These are phyloP conservation scores for Andrena cerasifolii DNA, from an alignment of 1,140 invertebrate genomes.

Conservation along the genomic window DNA sequence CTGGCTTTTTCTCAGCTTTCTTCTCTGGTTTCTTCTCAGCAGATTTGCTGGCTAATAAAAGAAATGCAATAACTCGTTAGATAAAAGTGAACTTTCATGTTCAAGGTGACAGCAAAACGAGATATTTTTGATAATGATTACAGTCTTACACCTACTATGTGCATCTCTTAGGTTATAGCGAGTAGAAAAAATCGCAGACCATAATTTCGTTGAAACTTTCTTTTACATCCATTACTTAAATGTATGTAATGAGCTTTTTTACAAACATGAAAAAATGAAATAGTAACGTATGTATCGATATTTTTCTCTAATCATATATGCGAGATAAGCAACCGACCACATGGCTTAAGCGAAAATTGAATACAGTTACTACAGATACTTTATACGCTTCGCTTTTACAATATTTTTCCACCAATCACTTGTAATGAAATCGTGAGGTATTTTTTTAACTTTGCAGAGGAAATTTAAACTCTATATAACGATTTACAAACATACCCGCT, in stretches of 20 bases:
- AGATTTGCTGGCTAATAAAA: constrained; percentile 79
- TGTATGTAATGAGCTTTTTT: neutral
- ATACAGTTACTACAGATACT: neutral
- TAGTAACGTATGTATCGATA: neutral
- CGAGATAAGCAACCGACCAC: constrained; percentile 15
- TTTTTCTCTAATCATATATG: neutral
- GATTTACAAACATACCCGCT: constrained; percentile 81
- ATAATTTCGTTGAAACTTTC: neutral
- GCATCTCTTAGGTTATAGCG: constrained; percentile 1
- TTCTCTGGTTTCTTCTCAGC: constrained; percentile 87
- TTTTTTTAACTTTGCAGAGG: neutral
- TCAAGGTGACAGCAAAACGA: neutral
- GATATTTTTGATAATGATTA: neutral
- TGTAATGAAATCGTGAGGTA: too few species aligned
- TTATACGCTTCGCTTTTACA: neutral
- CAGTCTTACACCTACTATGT: neutral
- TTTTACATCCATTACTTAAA: neutral
- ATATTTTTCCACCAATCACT: neutral
- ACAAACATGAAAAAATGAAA: neutral
- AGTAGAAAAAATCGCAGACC: neutral
- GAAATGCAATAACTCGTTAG: neutral
- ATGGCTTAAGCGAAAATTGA: constrained; percentile 6
- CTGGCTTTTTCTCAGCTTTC: constrained; percentile 81
- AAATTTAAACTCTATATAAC: neutral
- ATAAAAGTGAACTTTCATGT: neutral